Base-by-base conservation (phyloP, 1,140 invertebrate genomes). In the Ips nitidus region DNA sequence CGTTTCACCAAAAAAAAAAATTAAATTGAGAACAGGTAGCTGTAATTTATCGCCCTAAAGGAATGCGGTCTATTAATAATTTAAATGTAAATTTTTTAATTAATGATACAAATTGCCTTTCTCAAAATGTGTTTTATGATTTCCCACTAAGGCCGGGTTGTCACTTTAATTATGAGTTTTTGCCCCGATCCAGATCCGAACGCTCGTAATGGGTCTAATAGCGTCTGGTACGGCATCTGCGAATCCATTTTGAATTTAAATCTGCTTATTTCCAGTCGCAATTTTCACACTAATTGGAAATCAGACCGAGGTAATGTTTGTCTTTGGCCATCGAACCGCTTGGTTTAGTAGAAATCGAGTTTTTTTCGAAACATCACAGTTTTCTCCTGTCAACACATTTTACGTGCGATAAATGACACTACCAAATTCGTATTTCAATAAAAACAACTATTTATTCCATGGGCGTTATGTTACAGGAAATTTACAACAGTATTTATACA, bases 31-130 rank as follows among this genome's bases (percentile, higher is more conserved):
- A 74, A 71, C 69, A 65, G 69, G 55, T 71, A 71, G 64, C 71
- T 69, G 62, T 75, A 70, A 76, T 76, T 76, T 76, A 75, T 76
- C 52, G 41, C 68, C 42, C 36, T 50, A 45, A 3, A 65, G 73
- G 75, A 76, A 76, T 76, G 75, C 73, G 52, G 71, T 68, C 76
- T 56, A 77, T 78, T 76, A 77, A 80, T 78, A 80, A 79, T 80
- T 79, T 79, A 80, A 79, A 80, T 80, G 77, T 79, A 78, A 80
- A 79, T 79, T 80, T 79, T 75, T 80, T 78, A 80, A 80, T 80
- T 79, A 80, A 79, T 80, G 76, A 78, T 79, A 80, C 78, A 80
- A 80, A 80, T 80, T 79, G 75, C 74, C 76, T 77, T 75, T 79
- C 73, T 75, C 55, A 75, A 76, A 22, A 76, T 73, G 75, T 78